Percentiles rank a stretch among this genome's conserved stretches.
Evolutionary conservation across 2,797 vertebrate species (phyloP).

Genomic region (Lemur catta): DNA sequence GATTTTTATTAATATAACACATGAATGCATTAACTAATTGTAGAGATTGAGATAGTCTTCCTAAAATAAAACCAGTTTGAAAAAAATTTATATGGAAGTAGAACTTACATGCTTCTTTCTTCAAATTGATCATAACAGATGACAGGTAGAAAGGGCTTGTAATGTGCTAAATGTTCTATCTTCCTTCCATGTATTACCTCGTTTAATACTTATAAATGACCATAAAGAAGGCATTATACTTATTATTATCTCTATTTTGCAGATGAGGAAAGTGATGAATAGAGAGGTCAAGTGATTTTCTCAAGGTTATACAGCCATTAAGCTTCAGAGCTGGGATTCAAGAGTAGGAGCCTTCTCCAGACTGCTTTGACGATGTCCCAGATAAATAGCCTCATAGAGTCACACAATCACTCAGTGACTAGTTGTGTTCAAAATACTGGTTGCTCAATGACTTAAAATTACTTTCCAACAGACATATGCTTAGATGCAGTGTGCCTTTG

Average conservation of each 20-base stretch:
- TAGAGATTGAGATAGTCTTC: neutral
- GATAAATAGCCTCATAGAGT: neutral
- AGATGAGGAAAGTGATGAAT: neutral
- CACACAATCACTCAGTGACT: neutral
- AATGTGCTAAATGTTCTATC: neutral
- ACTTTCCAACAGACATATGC: neutral
- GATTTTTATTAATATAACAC: neutral
- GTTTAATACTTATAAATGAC: neutral
- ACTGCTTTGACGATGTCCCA: neutral
- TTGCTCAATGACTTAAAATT: neutral
- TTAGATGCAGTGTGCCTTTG: neutral
- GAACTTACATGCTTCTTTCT: neutral
- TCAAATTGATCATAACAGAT: neutral
- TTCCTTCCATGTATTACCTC: neutral
- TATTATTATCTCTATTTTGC: neutral
- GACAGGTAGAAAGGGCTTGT: neutral
- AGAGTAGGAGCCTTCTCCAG: neutral
- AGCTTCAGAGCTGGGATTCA: neutral
- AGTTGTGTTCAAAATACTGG: neutral
- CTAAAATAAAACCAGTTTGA: neutral
- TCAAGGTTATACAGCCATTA: neutral
- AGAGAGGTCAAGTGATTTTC: neutral
- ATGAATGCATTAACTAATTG: neutral
- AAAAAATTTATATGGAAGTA: neutral
- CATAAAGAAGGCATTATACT: neutral